Conservation (phyloP, 2,113 vertebrate genomes). For the Manacus vitellinus region DNA sequence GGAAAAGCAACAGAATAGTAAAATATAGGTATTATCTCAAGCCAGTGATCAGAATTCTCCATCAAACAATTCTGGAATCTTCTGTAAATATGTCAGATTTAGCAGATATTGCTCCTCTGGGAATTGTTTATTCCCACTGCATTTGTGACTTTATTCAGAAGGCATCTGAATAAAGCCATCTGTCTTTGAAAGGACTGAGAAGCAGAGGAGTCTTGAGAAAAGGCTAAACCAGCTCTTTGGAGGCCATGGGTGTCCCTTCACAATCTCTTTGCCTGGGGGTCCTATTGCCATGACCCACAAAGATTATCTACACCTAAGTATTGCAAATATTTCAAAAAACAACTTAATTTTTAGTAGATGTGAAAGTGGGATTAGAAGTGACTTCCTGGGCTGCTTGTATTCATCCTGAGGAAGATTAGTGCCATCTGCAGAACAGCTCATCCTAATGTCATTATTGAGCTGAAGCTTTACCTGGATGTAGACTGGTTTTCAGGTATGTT, state of each 20-base stretch:
- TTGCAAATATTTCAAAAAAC: not conserved
- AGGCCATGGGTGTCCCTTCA: fast-evolving
- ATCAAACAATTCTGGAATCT: not conserved
- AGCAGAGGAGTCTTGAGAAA: not conserved
- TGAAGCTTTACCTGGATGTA: not conserved
- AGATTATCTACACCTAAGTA: not conserved
- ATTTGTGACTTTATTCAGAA: not conserved
- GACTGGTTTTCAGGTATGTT: not conserved
- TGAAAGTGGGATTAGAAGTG: not conserved
- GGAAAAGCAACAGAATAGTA: not conserved
- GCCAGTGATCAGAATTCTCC: not conserved
- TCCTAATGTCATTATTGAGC: not conserved
- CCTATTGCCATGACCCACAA: not conserved
- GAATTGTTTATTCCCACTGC: not conserved
- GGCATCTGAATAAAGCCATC: not conserved
- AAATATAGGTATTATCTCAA: not conserved
- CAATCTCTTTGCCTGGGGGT: not conserved
- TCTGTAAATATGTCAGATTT: not conserved
- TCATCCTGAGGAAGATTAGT: not conserved
- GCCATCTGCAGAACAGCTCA: not conserved
- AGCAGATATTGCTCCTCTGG: not conserved
- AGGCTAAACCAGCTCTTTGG: not conserved
- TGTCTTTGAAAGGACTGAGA: not conserved
- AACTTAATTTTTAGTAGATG: not conserved
- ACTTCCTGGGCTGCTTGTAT: not conserved